Conservation (phyloP, 2,888 invertebrate genomes). For the Xylophagus ater region DNA sequence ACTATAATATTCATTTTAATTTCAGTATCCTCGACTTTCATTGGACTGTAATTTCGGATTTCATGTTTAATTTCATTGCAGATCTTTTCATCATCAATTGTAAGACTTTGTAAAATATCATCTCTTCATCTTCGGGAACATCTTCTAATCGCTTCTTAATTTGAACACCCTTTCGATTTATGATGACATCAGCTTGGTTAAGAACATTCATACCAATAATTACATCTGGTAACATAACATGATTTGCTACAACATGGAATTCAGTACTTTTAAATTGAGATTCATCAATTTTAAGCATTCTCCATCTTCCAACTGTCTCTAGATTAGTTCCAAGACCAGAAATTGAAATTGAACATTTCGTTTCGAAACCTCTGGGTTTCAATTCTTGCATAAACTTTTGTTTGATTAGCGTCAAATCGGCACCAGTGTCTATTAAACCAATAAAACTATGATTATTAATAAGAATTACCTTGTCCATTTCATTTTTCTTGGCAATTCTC, state of each 20-base stretch:
- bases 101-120: too few relatives aligned
- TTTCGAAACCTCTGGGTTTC: neutral
- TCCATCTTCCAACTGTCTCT: slow-evolving; percentile 1
- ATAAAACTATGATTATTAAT: slow-evolving; percentile 4
- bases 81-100: too few relatives aligned
- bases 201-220: slow-evolving; percentile 8
- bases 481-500: neutral
- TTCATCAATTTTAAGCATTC: slow-evolving; percentile 3
- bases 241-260: slow-evolving; percentile 4
- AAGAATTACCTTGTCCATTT: slow-evolving; percentile 1
- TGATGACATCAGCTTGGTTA: neutral
- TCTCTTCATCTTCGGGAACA: too few relatives aligned
- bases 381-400: slow-evolving; percentile 4
- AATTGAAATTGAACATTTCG: neutral
- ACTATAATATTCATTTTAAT: slow-evolving; percentile 5
- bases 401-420: slow-evolving; percentile 11
- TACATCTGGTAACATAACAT: slow-evolving; percentile 2
- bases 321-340: slow-evolving; percentile 4
- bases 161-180: neutral
- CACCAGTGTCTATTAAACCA: slow-evolving; percentile 14
- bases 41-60: slow-evolving; percentile 2
- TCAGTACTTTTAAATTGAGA: neutral
- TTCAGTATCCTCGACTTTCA: neutral
- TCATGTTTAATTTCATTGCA: too few relatives aligned
- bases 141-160: slow-evolving; percentile 13